These are phyloP conservation scores for Crocallis elinguaria DNA, from an alignment of 2,888 invertebrate species.

Conservation along the genomic window DNA sequence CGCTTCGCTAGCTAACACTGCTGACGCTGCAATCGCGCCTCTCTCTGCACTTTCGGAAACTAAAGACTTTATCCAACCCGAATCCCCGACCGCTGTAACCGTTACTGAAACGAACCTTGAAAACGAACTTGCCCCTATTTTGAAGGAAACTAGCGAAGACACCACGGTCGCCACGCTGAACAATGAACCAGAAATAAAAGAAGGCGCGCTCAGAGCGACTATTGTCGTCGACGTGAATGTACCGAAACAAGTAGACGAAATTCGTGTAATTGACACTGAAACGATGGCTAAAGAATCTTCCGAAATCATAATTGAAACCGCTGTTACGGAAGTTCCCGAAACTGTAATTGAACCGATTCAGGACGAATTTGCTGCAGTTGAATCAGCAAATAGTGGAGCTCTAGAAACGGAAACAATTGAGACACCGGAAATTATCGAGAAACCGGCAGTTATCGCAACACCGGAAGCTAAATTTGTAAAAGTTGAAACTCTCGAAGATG, in stretches of 20 bases:
- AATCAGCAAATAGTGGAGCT: conserved; percentile 20
- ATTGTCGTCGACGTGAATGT: background rate
- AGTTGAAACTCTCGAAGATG: conserved; percentile 7
- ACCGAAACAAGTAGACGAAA: background rate
- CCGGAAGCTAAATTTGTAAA: conserved; percentile 20
- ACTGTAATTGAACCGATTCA: conserved; percentile 9
- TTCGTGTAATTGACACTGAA: conserved; percentile 4
- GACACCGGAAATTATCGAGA: too few relatives aligned
- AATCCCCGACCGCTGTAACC: conserved; percentile 29
- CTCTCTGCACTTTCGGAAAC: conserved; percentile 54
- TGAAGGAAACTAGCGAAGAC: conserved; percentile 44
- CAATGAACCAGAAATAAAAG: conserved; percentile 13
- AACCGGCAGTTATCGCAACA: too few relatives aligned
- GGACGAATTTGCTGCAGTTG: conserved; percentile 16
- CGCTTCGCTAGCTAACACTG: conserved; percentile 74
- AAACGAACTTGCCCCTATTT: conserved; percentile 45
- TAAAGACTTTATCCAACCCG: conserved; percentile 48
- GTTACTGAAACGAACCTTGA: conserved; percentile 29
- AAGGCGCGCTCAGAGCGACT: conserved; percentile 1
- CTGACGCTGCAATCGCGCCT: conserved; percentile 64
- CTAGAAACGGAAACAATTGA: too few relatives aligned
- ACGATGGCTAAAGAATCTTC: background rate
- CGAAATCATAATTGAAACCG: background rate
- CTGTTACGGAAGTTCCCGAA: background rate
- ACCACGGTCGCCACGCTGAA: conserved; percentile 17